Evolutionary conservation across 2,888 invertebrate species (phyloP).

Genomic region (Callyntrura guangdongensis): DNA sequence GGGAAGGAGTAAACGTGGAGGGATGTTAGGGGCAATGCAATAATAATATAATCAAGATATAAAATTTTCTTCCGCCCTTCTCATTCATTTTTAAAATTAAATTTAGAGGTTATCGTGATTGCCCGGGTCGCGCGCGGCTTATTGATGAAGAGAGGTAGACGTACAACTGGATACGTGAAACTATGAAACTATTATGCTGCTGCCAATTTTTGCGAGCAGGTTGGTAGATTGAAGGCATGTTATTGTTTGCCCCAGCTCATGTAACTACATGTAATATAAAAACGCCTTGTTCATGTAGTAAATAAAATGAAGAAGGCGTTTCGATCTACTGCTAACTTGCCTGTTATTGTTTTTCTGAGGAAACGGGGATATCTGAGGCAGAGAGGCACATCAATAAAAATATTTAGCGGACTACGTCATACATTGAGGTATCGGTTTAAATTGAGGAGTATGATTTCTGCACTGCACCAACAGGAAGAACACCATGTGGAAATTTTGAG

Average conservation of each 20-base stretch:
- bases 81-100: conserved; percentile 50
- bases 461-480: not conserved
- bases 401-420: not conserved
- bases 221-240: conserved; percentile 43
- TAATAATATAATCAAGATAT: conserved; percentile 57
- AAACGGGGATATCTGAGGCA: conserved; percentile 30
- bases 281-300: conserved; percentile 57
- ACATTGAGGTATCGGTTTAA: no score
- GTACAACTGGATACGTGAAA: not conserved
- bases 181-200: no score
- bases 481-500: not conserved
- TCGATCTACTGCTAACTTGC: not conserved
- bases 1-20: no score
- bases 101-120: conserved; percentile 36
- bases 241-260: not conserved
- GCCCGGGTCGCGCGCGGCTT: conserved; percentile 15
- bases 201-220: conserved; percentile 30
- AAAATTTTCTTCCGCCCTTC: conserved; percentile 23
- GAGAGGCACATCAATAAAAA: conserved; percentile 6
- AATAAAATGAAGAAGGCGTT: conserved; percentile 37
- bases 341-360: not conserved
- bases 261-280: conserved; percentile 19
- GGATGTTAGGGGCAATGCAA: conserved; percentile 32
- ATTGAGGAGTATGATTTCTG: no score
- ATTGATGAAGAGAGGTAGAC: not conserved